Base-by-base conservation (phyloP, 2,113 vertebrate genomes). In the Hippocampus zosterae region DNA sequence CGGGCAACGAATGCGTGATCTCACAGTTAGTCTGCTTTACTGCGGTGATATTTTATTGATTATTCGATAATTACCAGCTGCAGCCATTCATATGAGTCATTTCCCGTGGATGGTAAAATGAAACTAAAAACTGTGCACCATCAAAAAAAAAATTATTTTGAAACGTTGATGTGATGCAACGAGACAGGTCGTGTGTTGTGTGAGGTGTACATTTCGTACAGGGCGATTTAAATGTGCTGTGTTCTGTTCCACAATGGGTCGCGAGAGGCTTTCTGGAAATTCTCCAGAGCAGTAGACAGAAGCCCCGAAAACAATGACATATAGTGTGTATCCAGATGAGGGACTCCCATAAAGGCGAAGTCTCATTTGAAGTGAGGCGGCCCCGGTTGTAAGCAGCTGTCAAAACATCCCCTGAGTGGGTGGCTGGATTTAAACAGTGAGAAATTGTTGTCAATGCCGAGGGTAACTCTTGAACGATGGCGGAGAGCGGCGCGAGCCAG, bases 401-500 rank as follows among this genome's bases (percentile, higher is more conserved):
- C 79, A 85, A 89, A 87, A 90, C 88, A 89, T 88, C 87, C 77
- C 69, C 57, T 0, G 74, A 77, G 88, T 87, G 84, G 85, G 89
- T 18, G 80, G 83, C 74, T 72, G 76, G 73, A 84, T 73, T 41
- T 15, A 80, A 87, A 90, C 82, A 84, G 81, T 76, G 72, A 76
- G 74, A 91, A 87, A 85, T 81, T 90, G 82, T 88, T 83, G 84
- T 75, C 59, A 60, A 75, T 57, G 71, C 23, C 41, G 81, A 69
- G 41, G 70, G 57, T 86, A 78, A 79, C 65, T 67, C 71, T 79
- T 69, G 55, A 73, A 82, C 56, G 70, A 80, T 59, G 41, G 75
- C 79, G 63, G 69, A 77, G 71, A 59, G 40, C 73, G 71, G 69
- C 70, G 53, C 57, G 41, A 62, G 66, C 9, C n/a, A 73, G 73